Percentiles rank a stretch among this genome's conserved stretches.
phyloP scores from a whole-genome alignment of 2,888 invertebrate species.

The Rhopalosiphum nymphaeae region DNA sequence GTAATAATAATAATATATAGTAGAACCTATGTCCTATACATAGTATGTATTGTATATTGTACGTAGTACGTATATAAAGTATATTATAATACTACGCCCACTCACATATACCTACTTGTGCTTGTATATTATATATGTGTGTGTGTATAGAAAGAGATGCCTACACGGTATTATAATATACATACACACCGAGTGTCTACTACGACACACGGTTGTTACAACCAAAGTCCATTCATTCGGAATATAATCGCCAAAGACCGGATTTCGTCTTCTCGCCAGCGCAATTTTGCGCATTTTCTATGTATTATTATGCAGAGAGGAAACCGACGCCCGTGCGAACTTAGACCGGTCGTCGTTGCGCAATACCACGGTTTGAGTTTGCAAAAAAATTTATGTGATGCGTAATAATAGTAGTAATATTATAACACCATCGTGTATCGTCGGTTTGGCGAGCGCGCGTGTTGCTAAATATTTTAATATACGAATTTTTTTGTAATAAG shows the following conservation, averaged over 20 bases:
- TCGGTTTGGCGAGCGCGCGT: not conserved
- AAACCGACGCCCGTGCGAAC: constrained; percentile 31
- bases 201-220: not conserved
- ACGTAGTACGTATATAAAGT: not conserved
- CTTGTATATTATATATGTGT: not conserved
- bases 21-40: not conserved
- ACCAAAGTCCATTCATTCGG: not conserved
- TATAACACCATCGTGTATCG: not conserved
- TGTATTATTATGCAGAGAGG: not conserved
- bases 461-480: not conserved
- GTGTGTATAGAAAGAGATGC: not conserved
- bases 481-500: not conserved
- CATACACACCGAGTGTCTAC: not conserved
- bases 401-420: not conserved
- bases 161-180: not conserved
- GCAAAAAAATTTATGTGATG: not conserved
- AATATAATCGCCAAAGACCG: not conserved
- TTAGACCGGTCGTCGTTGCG: not conserved
- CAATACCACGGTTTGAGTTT: not conserved
- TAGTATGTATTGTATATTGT: not conserved
- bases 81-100: not conserved
- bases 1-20: not conserved
- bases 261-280: not conserved
- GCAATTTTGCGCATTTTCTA: not conserved
- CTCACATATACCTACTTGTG: not conserved